Percentiles rank a stretch among this genome's conserved stretches.
These are phyloP conservation scores for Bruchidius siliquastri DNA, from an alignment of 2,888 invertebrate genomes.

Conservation along the genomic window DNA sequence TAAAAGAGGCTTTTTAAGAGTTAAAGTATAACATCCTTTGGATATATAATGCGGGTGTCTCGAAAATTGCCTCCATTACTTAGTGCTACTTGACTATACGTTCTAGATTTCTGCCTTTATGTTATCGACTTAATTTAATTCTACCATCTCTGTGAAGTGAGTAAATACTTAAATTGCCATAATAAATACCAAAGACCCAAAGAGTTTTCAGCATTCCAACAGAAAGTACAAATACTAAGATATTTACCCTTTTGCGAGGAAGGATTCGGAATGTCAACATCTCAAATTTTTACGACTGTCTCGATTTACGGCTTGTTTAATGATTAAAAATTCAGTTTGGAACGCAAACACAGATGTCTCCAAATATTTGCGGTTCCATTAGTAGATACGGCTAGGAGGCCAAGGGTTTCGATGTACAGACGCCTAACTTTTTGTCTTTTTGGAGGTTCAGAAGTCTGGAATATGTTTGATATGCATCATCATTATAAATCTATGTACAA, in stretches of 20 bases:
- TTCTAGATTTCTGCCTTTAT: no score
- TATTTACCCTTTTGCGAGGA: neutral
- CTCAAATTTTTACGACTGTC: conserved; percentile 12
- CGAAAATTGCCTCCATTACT: no score
- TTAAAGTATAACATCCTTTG: no score
- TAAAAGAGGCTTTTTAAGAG: no score
- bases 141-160: neutral
- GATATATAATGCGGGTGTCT: no score
- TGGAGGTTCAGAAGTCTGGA: neutral
- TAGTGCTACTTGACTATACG: no score
- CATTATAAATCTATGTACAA: no score
- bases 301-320: conserved; percentile 18
- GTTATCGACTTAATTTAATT: neutral
- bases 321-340: conserved; percentile 19
- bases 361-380: conserved; percentile 11
- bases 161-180: neutral
- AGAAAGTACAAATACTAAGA: neutral
- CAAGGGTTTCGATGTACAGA: neutral
- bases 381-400: neutral
- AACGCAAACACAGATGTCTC: conserved; percentile 17
- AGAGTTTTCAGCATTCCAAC: neutral
- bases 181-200: neutral
- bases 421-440: neutral
- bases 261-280: neutral
- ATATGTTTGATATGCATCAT: neutral